phyloP scores from a whole-genome alignment of 2,113 vertebrate genomes.

The human region GRCh38 chr18:79748001-79748500 shows the following conservation, averaged over 20 bases:
- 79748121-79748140: not conserved
- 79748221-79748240: not conserved
- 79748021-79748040: not conserved
- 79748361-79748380: not conserved
- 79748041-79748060: not conserved
- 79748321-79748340: not conserved
- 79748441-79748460: not conserved
- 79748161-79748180: not conserved
- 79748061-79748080: not conserved
- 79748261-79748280: not conserved
- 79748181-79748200: not conserved
- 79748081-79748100: not conserved
- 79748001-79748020: not conserved
- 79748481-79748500: not conserved
- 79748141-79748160: not conserved
- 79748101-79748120: not conserved
- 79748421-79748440: not conserved
- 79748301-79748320: not conserved
- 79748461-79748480: not conserved
- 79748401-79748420: not conserved
- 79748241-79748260: not conserved
- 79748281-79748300: accelerated
- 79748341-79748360: not conserved
- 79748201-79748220: not conserved
- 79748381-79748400: not conserved